Evolutionary conservation across 2,113 vertebrate species (phyloP), one percentile per base, ranked within the genome.

Genomic region (Eubucco bourcierii): DNA sequence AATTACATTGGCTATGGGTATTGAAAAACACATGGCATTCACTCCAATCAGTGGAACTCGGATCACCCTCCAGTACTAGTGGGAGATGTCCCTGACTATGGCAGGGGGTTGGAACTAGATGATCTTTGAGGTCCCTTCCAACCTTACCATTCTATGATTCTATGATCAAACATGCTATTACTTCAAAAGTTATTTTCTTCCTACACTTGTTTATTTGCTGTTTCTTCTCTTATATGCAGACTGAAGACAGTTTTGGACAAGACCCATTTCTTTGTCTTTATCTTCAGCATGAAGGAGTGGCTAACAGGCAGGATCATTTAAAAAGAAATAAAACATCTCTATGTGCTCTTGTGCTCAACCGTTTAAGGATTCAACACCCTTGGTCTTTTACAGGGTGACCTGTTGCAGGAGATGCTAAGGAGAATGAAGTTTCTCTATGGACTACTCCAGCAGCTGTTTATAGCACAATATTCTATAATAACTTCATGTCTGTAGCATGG

Each of bases 371-470:
- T 47, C 71, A 53, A 52, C 28, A 61, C 31, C 23, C 41, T 60
- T 80, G 47, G 47, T 67, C 21, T 58, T 79, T 47, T 65, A n/a
- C 31, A 65, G 39, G n/a, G 44, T 85, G 78, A 60, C 64, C 52
- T 55, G 29, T 24, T 55, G 74, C 64, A 88, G 59, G 44, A 85
- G 80, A 86, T 63, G 70, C 75, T 88, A 34, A 71, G 68, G 52
- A 74, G 78, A 91, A 73, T 37, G 33, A 44, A 72, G 72, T 92
- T 96, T 24, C 89, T 88, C 23, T 76, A 29, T 44, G 59, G 73
- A 28, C 25, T 84, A 66, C 19, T 96, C 70, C 29, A 78, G 60
- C 64, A 86, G 66, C 67, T 93, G 85, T 84, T 88, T 89, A 90
- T 78, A 91, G 87, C 52, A 46, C 90, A 77, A 77, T 0, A 1